phyloP scores from a whole-genome alignment of 1,140 invertebrate genomes.

The Micrasema minimum region DNA sequence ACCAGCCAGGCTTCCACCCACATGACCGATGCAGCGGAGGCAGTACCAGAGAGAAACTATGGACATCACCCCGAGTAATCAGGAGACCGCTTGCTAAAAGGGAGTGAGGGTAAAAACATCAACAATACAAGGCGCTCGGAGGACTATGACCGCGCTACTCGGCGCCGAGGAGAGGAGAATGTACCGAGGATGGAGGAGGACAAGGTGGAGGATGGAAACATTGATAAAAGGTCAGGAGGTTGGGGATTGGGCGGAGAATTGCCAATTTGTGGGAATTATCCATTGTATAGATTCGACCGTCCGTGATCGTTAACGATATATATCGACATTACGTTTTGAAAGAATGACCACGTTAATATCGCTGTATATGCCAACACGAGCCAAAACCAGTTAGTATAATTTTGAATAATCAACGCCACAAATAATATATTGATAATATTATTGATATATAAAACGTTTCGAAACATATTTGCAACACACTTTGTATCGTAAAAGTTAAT shows the following conservation, averaged over 20 bases:
- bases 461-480: too few relatives aligned
- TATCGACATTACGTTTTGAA: too few relatives aligned
- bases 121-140: neutral
- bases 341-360: too few relatives aligned
- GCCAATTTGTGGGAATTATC: slow-evolving; percentile 34
- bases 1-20: slow-evolving; percentile 22
- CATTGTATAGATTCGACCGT: slow-evolving; percentile 32
- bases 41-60: neutral
- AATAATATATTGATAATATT: too few relatives aligned
- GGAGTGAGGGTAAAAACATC: neutral
- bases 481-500: too few relatives aligned
- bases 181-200: slow-evolving; percentile 1
- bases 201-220: slow-evolving; percentile 9
- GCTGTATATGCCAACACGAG: too few relatives aligned
- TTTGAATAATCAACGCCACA: too few relatives aligned
- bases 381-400: too few relatives aligned
- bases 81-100: neutral
- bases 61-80: too few relatives aligned
- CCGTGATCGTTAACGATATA: slow-evolving; percentile 8
- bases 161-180: neutral
- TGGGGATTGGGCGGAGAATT: slow-evolving; percentile 17
- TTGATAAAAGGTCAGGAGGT: slow-evolving; percentile 27
- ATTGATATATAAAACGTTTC: too few relatives aligned
- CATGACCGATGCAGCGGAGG: slow-evolving; percentile 24
- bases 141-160: neutral